Percentiles rank a stretch among this genome's conserved stretches.
Evolutionary conservation across 2,888 invertebrate genomes (phyloP).

Genomic region (Cheilosia soror): DNA sequence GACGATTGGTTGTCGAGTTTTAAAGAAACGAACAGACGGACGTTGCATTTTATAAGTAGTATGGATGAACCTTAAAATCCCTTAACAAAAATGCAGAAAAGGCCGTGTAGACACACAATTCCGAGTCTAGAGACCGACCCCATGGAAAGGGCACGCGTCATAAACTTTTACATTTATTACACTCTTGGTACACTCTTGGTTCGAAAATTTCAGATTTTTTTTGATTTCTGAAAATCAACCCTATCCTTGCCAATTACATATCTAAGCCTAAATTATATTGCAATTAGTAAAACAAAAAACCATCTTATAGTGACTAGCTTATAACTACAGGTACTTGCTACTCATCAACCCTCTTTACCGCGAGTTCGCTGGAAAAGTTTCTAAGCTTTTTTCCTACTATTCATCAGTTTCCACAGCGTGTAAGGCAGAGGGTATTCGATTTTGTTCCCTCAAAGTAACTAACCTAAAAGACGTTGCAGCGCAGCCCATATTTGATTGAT

Average conservation of each 20-base stretch:
- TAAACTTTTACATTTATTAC: no score
- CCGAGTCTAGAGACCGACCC: no score
- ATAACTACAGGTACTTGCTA: background rate
- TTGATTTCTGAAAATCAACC: background rate
- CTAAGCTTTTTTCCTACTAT: slow-evolving; percentile 42
- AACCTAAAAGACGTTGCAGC: slow-evolving; percentile 57
- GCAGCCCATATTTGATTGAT: slow-evolving; percentile 75
- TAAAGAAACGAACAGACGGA: no score
- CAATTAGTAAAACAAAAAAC: slow-evolving; percentile 14
- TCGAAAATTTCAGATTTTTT: background rate
- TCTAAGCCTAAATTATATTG: background rate
- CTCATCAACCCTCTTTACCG: background rate
- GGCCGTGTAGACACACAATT: no score
- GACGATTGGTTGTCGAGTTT: no score
- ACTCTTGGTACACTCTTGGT: background rate
- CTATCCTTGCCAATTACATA: background rate
- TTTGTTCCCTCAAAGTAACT: slow-evolving; percentile 34
- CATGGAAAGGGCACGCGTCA: no score
- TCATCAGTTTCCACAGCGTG: slow-evolving; percentile 17
- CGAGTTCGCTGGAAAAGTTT: slow-evolving; percentile 12
- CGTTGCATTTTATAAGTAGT: no score
- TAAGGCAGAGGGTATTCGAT: slow-evolving; percentile 27
- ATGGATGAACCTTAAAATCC: no score
- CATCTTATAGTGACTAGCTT: slow-evolving; percentile 9
- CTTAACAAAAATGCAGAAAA: no score